phyloP scores from a whole-genome alignment of 2,113 vertebrate species.

The Paralichthys olivaceus region DNA sequence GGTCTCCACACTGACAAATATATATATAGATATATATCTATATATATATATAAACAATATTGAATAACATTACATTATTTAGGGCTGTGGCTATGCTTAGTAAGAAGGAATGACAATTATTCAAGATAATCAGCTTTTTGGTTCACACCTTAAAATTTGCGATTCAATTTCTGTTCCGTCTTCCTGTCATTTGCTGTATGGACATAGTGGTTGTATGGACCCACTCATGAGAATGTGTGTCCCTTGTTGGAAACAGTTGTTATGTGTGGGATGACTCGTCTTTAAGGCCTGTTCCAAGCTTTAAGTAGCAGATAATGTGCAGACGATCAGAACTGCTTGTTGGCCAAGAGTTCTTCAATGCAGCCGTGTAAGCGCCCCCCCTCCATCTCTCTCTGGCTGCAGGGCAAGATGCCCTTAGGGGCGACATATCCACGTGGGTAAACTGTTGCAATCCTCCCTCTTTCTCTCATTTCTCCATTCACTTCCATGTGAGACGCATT shows the following conservation, averaged over 20 bases:
- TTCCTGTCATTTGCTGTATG: no score
- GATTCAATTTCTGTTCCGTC: no score
- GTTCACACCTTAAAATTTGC: no score
- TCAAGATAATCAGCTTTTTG: no score
- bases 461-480: background rate
- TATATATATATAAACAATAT: no score
- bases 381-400: background rate
- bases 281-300: conserved; percentile 29
- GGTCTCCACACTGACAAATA: background rate
- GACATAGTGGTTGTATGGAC: background rate
- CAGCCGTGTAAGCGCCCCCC: conserved; percentile 7
- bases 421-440: no score
- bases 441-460: background rate
- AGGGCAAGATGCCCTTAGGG: background rate
- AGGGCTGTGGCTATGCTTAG: no score
- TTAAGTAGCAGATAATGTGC: conserved; percentile 35
- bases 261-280: conserved; percentile 20
- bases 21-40: no score
- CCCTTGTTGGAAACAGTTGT: background rate
- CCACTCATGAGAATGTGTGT: background rate
- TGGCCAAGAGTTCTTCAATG: conserved; percentile 29
- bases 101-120: no score
- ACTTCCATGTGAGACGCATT: background rate
- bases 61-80: no score
- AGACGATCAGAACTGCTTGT: conserved; percentile 32